Evolutionary conservation across 2,797 vertebrate genomes (phyloP).

Genomic region (Graptemys geographica): DNA sequence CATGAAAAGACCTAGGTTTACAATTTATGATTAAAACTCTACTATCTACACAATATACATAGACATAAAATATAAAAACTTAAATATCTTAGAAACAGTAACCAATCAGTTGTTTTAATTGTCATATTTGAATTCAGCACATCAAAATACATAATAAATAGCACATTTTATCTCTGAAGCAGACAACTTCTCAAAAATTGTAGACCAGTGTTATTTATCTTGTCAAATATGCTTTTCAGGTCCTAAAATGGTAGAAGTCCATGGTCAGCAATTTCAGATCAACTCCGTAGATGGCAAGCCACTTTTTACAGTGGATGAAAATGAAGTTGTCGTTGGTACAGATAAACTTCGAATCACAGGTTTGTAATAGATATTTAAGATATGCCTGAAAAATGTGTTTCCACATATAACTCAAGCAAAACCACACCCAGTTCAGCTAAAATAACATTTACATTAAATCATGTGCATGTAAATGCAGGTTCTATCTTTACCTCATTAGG

Average conservation of each 20-base stretch:
- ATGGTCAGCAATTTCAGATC: conserved; percentile 87
- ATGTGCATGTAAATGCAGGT: neutral
- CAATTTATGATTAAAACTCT: too few species aligned
- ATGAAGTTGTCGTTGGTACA: conserved; percentile 87
- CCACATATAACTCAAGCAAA: neutral
- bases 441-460: neutral
- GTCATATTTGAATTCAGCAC: too few species aligned
- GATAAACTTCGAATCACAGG: conserved; percentile 96
- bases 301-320: conserved; percentile 90
- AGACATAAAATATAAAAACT: too few species aligned
- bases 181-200: too few species aligned
- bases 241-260: conserved; percentile 87
- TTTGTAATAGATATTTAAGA: conserved; percentile 72
- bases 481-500: neutral
- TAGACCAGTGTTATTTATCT: neutral
- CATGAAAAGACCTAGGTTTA: too few species aligned
- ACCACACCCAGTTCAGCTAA: neutral
- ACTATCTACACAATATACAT: too few species aligned
- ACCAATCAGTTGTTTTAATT: too few species aligned
- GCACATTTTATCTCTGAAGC: too few species aligned
- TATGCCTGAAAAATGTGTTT: neutral
- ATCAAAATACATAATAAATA: too few species aligned
- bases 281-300: conserved; percentile 86
- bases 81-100: too few species aligned
- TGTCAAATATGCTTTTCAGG: conserved; percentile 81